Conservation (phyloP, 2,888 invertebrate genomes). For the Xylophagus ater region DNA sequence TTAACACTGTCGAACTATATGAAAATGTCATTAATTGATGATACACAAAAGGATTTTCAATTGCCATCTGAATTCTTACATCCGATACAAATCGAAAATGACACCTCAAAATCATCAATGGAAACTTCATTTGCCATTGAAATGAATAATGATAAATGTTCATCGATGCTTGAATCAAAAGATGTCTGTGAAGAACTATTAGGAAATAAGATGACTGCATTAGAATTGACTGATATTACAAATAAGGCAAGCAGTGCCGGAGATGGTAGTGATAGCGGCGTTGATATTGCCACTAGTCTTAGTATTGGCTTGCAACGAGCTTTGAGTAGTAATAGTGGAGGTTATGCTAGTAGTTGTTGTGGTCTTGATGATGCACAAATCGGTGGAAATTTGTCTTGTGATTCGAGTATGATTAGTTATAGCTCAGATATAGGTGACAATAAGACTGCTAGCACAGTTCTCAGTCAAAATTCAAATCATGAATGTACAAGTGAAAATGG, state of each 20-base stretch:
- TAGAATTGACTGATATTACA: conserved; percentile 25
- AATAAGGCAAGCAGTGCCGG: conserved; percentile 12
- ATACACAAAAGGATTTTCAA: too few relatives aligned
- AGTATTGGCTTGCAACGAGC: conserved; percentile 42
- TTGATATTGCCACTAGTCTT: conserved; percentile 48
- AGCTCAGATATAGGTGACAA: conserved; percentile 57
- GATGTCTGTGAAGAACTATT: conserved; percentile 24
- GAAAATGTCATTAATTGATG: too few relatives aligned
- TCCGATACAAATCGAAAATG: background rate
- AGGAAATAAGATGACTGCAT: conserved; percentile 26
- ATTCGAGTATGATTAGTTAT: conserved; percentile 66
- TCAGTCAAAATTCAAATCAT: conserved; percentile 23
- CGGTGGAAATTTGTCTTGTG: conserved; percentile 55
- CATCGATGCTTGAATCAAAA: conserved; percentile 12
- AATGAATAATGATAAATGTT: conserved; percentile 8
- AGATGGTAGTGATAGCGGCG: conserved; percentile 73
- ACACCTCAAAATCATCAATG: conserved; percentile 8
- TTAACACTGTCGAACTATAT: too few relatives aligned
- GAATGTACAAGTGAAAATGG: conserved; percentile 54
- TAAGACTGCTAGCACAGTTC: conserved; percentile 25
- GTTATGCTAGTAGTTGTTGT: conserved; percentile 55
- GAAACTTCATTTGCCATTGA: conserved; percentile 10
- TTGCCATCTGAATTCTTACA: too few relatives aligned
- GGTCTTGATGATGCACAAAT: conserved; percentile 41
- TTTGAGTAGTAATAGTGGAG: conserved; percentile 49